These are phyloP conservation scores for Baryphthengus martii DNA, from an alignment of 2,113 vertebrate species.

Conservation along the genomic window DNA sequence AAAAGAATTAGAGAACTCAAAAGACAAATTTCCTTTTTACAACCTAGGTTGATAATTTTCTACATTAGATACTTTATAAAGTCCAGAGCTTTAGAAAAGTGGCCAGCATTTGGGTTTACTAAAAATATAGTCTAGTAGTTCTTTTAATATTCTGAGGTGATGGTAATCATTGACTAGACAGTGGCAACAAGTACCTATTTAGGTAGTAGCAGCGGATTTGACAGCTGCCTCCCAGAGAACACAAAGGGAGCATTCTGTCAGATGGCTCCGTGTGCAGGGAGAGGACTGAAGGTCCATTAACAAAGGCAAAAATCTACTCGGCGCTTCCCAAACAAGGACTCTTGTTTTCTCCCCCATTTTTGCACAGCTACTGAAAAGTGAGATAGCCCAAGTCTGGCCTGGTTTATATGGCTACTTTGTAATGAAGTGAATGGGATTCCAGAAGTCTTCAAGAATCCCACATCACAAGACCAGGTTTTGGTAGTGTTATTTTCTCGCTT, in stretches of 20 bases:
- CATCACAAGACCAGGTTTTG: background rate
- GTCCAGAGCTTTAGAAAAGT: background rate
- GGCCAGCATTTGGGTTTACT: background rate
- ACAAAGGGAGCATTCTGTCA: slow-evolving; percentile 32
- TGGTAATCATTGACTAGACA: background rate
- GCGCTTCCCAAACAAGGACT: background rate
- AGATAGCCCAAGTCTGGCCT: background rate
- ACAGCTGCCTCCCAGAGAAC: slow-evolving; percentile 1
- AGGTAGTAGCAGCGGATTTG: background rate
- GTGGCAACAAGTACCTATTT: background rate
- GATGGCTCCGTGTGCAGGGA: background rate
- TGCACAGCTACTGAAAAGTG: background rate
- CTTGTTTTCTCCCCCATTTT: background rate
- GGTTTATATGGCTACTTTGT: background rate
- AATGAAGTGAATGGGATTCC: background rate
- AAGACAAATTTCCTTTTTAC: background rate
- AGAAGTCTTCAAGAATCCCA: background rate
- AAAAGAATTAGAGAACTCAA: background rate
- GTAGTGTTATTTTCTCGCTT: background rate
- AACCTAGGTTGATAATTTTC: background rate
- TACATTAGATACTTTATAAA: background rate
- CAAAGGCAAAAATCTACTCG: background rate
- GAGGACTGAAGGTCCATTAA: background rate
- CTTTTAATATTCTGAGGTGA: background rate
- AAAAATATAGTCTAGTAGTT: background rate